Conservation (phyloP, 2,113 vertebrate genomes). For the Spea multiplicata region DNA sequence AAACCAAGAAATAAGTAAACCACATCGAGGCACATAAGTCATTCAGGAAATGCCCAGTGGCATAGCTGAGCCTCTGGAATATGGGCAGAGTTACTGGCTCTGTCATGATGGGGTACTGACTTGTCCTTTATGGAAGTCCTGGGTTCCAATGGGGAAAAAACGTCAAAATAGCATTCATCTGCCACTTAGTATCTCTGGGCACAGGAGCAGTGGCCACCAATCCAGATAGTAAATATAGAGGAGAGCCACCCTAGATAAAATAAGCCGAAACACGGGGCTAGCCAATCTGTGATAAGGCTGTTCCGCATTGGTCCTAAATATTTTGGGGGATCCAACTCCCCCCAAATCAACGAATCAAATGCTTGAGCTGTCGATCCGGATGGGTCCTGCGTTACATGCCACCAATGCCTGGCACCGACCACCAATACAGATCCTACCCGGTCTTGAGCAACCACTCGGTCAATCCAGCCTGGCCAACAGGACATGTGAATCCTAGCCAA, state of each 20-base stretch:
- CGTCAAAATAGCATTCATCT: neutral
- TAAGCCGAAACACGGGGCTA: no score
- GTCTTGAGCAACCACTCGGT: neutral
- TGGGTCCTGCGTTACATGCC: neutral
- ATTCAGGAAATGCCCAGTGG: slow-evolving; percentile 83
- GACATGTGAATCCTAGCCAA: neutral
- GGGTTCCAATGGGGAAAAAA: neutral
- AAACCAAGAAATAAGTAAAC: slow-evolving; percentile 85
- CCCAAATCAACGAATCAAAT: no score
- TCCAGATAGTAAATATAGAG: no score
- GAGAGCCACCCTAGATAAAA: no score
- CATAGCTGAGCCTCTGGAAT: slow-evolving; percentile 70
- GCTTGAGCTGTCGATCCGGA: no score
- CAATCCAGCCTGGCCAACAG: neutral
- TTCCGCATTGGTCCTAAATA: neutral
- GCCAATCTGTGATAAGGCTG: neutral
- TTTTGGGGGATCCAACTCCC: neutral
- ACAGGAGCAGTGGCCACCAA: neutral
- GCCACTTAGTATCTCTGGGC: neutral
- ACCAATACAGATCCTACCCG: neutral
- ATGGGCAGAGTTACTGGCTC: slow-evolving; percentile 52
- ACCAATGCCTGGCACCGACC: neutral
- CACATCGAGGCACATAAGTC: slow-evolving; percentile 90
- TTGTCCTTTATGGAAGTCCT: neutral
- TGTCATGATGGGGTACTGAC: slow-evolving; percentile 18